Evolutionary conservation across 30 jellyfish, hydroid and myxozoan genomes (phyloP), one percentile per base, ranked within the genome.

Genomic region (Rhopilema esculentum): DNA sequence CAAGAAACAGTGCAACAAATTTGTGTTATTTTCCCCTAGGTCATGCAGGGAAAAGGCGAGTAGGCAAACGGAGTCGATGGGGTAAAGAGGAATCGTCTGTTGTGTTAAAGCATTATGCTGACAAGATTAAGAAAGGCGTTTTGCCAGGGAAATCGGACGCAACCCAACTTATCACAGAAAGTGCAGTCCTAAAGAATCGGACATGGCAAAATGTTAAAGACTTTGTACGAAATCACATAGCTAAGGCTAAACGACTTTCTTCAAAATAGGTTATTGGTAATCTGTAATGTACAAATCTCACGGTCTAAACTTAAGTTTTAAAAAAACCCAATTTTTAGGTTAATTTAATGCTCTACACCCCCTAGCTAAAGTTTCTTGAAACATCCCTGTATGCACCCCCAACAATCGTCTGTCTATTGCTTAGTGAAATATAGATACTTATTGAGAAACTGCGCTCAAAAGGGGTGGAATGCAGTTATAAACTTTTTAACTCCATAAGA

Each of bases 171-270:
- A 72, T 72, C 65, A 49, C 30, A 48, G 67, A 30, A 40, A 30
- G 48, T 57, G 23, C 79, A 49, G 50, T 76, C 62, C 68, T 81
- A 51, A 81, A 40, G 28, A 65, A 69, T 53, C 53, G 91, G 40
- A 27, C 75, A 26, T 81, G 91, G 91, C 33, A 40, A 18, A 68
- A 63, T 1, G 68, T 81, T 30, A 81, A 81, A 32, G 91, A 81
- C 65, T 81, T 81, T 51, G 91, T 81, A 33, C 31, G 91, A 51
- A 79, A 79, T 79, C 75, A 79, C 62, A 66, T 66, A 22, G 77
- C 33, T 1, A 66, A 66, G 77, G 57, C 57, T 64, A 21, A 64
- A 64, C 31, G 31, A 40, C 57, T 40, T 40, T 40, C 57, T 40
- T 40, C 57, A 40, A 40, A 40, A 40, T 40, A 40, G 57, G 57